A percentile compares a stretch with the other conserved stretches of the same genome.
These are phyloP conservation scores for Rhinoderma darwinii DNA, from an alignment of 2,113 vertebrate genomes.

Conservation along the genomic window DNA sequence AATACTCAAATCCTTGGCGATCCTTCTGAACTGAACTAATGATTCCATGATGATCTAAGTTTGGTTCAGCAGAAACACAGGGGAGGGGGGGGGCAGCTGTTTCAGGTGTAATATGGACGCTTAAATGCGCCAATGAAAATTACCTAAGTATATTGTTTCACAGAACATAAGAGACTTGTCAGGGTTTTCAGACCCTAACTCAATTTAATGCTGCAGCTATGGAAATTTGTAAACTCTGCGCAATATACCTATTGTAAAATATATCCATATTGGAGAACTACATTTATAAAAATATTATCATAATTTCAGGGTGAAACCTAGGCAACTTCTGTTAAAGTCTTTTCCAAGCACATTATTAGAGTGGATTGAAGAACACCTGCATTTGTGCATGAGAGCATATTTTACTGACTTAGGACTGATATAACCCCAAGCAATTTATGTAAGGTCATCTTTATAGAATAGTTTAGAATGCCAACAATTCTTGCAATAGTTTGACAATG, in stretches of 20 bases:
- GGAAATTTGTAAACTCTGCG: not conserved
- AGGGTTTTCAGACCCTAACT: not conserved
- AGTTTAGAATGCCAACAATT: slow-evolving; percentile 7
- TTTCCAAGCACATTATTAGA: slow-evolving; percentile 22
- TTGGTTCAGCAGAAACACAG: too few species aligned
- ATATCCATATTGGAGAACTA: not conserved
- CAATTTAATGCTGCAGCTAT: not conserved
- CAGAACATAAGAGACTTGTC: not conserved
- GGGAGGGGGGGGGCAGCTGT: too few species aligned
- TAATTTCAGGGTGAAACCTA: not conserved
- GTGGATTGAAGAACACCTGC: slow-evolving; percentile 28
- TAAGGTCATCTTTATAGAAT: slow-evolving; percentile 21
- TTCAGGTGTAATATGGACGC: too few species aligned
- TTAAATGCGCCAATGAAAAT: too few species aligned
- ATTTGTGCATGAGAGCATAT: not conserved
- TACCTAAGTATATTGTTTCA: too few species aligned
- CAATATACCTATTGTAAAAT: not conserved
- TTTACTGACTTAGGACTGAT: not conserved
- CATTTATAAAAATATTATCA: not conserved
- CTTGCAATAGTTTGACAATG: slow-evolving; percentile 5
- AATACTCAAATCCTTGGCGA: too few species aligned
- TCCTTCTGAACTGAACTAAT: too few species aligned
- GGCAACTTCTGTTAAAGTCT: not conserved
- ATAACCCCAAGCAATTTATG: slow-evolving; percentile 6
- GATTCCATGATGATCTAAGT: too few species aligned